Base-by-base conservation (phyloP, 92 coral and sea anemone species). In the Zoanthus sociatus region DNA sequence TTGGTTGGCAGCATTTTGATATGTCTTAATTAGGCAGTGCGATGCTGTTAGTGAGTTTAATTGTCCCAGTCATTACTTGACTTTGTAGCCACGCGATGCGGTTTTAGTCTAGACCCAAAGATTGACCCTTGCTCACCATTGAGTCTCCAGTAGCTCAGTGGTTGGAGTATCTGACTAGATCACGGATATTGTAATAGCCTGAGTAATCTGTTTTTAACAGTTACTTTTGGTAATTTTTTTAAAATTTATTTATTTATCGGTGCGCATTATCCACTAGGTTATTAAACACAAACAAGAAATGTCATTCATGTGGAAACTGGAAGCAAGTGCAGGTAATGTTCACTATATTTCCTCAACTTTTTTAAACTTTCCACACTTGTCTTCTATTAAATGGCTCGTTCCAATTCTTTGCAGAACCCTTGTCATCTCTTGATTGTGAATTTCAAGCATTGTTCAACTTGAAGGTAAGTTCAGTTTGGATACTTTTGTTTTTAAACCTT, bases 241-340 rank as follows among this genome's bases (percentile, higher is more conserved):
- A 26, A 26, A 26, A 26, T 17, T 5, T 69, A 37, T 73, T 8
- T 53, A 12, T 82, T 67, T 68, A 17, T 78, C 5, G 12, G 9
- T 14, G 45, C 17, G 7, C 42, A 1, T 1, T 63, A 6, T 33
- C 13, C 47, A 51, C 61, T 13, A 94, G 98, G 73, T 86, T 72
- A 75, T 94, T 18, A 48, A 31, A 55, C 89, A 88, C 54, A 87
- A 92, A 47, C 95, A 92, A 75, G 98, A 94, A 17, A 87, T 92
- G 86, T 92, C 98, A 32, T 84, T 94, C 54, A 82, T 94, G 31
- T 94, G 98, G 98, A 92, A 90, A 82, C 64, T 94, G 4, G 95
- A 89, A 18, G 83, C 77, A 76, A 79, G 58, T 56, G 20, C 18
- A 8, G 85, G 85, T 81, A 81, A 10, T 75, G 15, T n/a, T 26